Base-by-base conservation (phyloP, 92 coral and sea anemone species). In the Muricea muricata region DNA sequence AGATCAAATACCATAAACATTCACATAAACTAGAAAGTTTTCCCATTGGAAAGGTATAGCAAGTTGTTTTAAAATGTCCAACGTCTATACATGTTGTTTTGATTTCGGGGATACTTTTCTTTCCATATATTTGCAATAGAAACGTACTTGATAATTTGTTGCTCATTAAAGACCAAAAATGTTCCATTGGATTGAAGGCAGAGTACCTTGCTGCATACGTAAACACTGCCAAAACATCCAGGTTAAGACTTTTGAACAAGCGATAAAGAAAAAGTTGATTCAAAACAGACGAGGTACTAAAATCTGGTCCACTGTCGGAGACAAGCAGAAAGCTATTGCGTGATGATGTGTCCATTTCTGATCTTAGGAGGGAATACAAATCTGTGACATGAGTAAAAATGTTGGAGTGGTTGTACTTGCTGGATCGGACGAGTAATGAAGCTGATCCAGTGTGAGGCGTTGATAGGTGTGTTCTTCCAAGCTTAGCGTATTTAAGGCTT, bases 401-500 rank as follows among this genome's bases (percentile, higher is more conserved):
- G 45, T 72, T 34, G 28, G 84, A 79, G 57, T 60, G 56, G 65
- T 52, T 57, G 69, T 57, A 79, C 72, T 79, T 79, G 47, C 33
- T 57, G 15, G 84, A 58, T 48, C 73, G 55, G 35, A 79, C 65
- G 37, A 79, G 31, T 57, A 79, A 23, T 79, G 65, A 39, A n/a
- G 73, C 84, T 20, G 72, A 73, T 32, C 84, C 84, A n/a, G 84
- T 58, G 65, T 69, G 65, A 11, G 73, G 73, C 18, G 37, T 61
- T 10, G 0, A 4, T 0, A 61, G 8, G 68, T 61, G 68, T 61
- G 66, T 24, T 57, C 66, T 0, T 4, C 66, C 66, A 21, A 57
- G 66, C 29, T 57, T 26, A 61, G 25, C 34, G 37, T 61, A 1
- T 61, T 61, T 61, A 61, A 61, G 68, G 68, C 68, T 61, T 61